phyloP scores from a whole-genome alignment of 2,888 invertebrate species.

The Leptinotarsa rubiginosa region DNA sequence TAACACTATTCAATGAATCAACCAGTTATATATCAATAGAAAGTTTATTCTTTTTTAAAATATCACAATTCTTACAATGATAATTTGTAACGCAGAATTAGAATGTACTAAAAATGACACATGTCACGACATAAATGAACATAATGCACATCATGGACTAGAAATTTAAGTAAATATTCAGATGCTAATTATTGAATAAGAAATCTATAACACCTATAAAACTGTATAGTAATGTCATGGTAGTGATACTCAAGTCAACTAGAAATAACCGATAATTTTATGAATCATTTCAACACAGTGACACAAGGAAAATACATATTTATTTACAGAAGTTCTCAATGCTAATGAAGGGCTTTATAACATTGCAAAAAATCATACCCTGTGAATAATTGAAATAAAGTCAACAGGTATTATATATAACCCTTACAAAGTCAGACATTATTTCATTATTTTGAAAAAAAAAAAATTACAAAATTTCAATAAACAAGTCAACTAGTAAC shows the following conservation, averaged over 20 bases:
- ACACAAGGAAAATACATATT: too few species aligned
- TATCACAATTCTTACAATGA: constrained; percentile 27
- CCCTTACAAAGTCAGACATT: too few species aligned
- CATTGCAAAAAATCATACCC: too few species aligned
- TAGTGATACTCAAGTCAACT: not conserved
- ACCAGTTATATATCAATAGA: constrained; percentile 5
- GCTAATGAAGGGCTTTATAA: too few species aligned
- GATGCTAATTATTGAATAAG: not conserved
- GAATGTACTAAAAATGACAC: constrained; percentile 2
- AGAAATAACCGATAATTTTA: not conserved
- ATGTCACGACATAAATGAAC: not conserved
- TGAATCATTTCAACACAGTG: not conserved
- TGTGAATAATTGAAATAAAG: too few species aligned
- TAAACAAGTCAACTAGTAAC: too few species aligned
- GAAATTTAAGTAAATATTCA: constrained; percentile 25
- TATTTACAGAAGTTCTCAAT: too few species aligned
- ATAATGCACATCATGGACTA: constrained; percentile 14
- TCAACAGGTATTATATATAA: too few species aligned
- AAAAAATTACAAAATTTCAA: too few species aligned
- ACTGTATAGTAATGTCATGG: constrained; percentile 9
- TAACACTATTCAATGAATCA: not conserved
- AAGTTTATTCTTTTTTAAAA: constrained; percentile 24
- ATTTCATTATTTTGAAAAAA: too few species aligned
- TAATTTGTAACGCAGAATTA: constrained; percentile 13
- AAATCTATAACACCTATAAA: constrained; percentile 4